Evolutionary conservation across 2,888 invertebrate species (phyloP).

Genomic region (Crossocerus cetratus): DNA sequence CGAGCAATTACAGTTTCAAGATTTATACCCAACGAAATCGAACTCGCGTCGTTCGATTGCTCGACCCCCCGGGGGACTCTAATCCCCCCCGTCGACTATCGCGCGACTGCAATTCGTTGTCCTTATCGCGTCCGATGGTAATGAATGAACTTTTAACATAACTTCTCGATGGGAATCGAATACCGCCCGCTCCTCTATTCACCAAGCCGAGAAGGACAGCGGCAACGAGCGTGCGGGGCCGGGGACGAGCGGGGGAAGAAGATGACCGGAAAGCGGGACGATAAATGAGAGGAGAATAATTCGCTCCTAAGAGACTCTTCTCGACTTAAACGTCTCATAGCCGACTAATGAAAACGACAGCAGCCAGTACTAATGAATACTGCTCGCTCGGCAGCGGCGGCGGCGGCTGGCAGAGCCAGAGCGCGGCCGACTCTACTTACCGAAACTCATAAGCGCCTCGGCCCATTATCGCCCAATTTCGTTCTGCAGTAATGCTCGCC

Average conservation of each 20-base stretch:
- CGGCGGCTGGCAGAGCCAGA: too few species aligned
- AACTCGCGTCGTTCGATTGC: slow-evolving; percentile 19
- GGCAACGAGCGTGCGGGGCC: background rate
- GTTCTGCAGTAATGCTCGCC: too few species aligned
- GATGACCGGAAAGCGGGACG: slow-evolving; percentile 19
- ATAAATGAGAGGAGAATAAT: slow-evolving; percentile 39
- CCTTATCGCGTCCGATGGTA: slow-evolving; percentile 54
- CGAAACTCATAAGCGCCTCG: too few species aligned
- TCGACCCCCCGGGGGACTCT: slow-evolving; percentile 25
- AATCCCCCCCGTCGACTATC: slow-evolving; percentile 45
- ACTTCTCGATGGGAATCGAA: slow-evolving; percentile 46
- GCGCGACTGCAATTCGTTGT: slow-evolving; percentile 56
- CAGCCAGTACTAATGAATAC: too few species aligned
- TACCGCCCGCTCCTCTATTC: slow-evolving; percentile 4
- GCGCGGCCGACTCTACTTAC: too few species aligned
- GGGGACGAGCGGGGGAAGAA: background rate
- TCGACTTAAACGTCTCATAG: slow-evolving; percentile 6
- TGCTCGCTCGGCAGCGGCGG: too few species aligned
- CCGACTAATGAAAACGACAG: slow-evolving; percentile 1
- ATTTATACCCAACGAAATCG: slow-evolving; percentile 53
- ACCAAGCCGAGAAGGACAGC: too few species aligned
- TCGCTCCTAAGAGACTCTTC: slow-evolving; percentile 21
- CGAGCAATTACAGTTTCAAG: slow-evolving; percentile 49
- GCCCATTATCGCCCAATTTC: too few species aligned
- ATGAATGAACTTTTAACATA: slow-evolving; percentile 61